Base-by-base conservation (phyloP, 2,113 vertebrate species). In the Carettochelys insculpta region DNA sequence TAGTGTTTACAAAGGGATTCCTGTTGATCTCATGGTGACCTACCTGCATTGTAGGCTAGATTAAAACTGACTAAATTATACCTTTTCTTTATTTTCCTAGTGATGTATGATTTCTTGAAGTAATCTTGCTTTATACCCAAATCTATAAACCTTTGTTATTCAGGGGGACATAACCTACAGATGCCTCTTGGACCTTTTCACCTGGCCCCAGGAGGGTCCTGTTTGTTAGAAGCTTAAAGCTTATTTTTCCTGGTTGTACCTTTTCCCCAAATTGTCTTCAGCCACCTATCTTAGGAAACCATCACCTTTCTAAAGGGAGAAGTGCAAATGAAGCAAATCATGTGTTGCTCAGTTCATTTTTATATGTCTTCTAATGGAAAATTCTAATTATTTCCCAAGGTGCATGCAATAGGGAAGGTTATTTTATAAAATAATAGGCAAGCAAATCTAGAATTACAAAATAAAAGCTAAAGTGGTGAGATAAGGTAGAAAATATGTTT, bases 1-100 rank as follows among this genome's bases (percentile, higher is more conserved):
- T 84, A 80, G 82, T 94, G 95, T 93, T 96, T 95, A 90, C 92
- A 92, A 77, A 92, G 94, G 94, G 93, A 96, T 90, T 96, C 92
- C 12, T 54, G 89, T 89, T 95, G 95, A 84, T 76, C 77, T 90
- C 83, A 54, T 16, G 93, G 90, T 95, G 96, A 95, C 93, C 94
- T 94, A 91, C 71, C 82, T 84, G 31, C 41, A 77, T 82, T 73
- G 84, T 90, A 95, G 79, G 76, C 54, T 54, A 91, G 87, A 96
- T 94, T 95, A 96, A 25, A 96, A 79, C 34, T 20, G 77, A 65
- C 24, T 88, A 90, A 92, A 82, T 85, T 78, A 54, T 87, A 90
- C 88, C 92, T 92, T 82, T 77, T 50, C 88, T 92, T 83, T 79
- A 90, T 95, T 95, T 96, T 94, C 79, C 82, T 87, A 58, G 71